A percentile compares a stretch with the other conserved stretches of the same genome.
phyloP scores from a whole-genome alignment of 2,113 vertebrate genomes.

The Hippocampus comes region DNA sequence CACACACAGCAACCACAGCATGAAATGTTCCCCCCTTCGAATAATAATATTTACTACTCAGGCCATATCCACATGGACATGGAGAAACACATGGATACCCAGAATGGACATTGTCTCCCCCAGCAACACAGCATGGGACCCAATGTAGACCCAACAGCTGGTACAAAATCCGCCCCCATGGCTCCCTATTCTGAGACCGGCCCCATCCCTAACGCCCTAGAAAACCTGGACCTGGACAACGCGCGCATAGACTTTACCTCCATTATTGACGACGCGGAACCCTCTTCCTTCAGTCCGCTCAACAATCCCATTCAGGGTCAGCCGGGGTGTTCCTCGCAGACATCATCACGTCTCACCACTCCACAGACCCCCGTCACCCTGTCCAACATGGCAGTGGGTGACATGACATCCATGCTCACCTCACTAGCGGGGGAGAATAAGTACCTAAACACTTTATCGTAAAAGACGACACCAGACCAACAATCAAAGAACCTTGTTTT shows the following conservation, averaged over 20 bases:
- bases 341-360: conserved; percentile 74
- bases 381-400: conserved; percentile 95
- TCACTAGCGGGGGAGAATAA: conserved; percentile 91
- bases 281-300: conserved; percentile 70
- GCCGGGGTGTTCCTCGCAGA: conserved; percentile 67
- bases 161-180: conserved; percentile 70
- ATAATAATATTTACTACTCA: conserved; percentile 69
- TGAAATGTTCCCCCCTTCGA: conserved; percentile 64
- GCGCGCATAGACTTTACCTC: conserved; percentile 95
- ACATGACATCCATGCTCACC: conserved; percentile 93
- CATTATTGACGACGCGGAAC: conserved; percentile 89
- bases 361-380: conserved; percentile 71
- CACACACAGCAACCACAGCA: conserved; percentile 61
- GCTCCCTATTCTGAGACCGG: conserved; percentile 75
- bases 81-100: conserved; percentile 63
- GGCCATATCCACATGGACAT: conserved; percentile 74
- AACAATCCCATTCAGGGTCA: conserved; percentile 62
- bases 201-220: conserved; percentile 84
- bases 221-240: conserved; percentile 92
- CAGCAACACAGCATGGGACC: conserved; percentile 62
- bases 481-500: conserved; percentile 21
- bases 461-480: conserved; percentile 36
- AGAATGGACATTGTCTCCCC: conserved; percentile 71
- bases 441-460: conserved; percentile 88
- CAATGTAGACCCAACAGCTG: conserved; percentile 50